phyloP scores from a whole-genome alignment of 2,888 invertebrate species.

The Nemotelus pantherinus region DNA sequence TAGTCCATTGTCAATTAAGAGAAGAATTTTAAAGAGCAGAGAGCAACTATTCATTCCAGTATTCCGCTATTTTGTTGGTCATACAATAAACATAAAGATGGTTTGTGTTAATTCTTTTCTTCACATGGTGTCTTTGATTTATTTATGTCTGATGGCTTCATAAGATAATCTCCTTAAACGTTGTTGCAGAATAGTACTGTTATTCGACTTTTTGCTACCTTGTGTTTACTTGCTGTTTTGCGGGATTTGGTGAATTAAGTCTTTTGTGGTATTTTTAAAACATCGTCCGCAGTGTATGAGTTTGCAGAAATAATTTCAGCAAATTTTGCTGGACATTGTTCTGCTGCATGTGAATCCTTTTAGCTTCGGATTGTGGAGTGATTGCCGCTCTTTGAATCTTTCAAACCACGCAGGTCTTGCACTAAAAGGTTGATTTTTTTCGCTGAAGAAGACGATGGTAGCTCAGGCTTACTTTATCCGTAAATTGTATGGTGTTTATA shows the following conservation, averaged over 20 bases:
- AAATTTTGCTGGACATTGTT: conserved; percentile 36
- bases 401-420: neutral
- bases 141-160: neutral
- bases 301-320: conserved; percentile 37
- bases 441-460: neutral
- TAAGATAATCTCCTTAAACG: neutral
- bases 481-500: no score
- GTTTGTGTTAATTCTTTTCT: neutral
- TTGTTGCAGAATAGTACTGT: neutral
- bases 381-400: conserved; percentile 46
- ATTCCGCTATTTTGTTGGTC: no score
- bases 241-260: neutral
- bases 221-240: neutral
- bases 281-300: conserved; percentile 47
- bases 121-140: neutral
- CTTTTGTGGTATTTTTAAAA: conserved; percentile 41
- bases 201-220: neutral
- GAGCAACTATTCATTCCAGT: no score
- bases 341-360: conserved; percentile 46
- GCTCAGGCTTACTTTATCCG: neutral
- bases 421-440: neutral
- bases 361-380: conserved; percentile 48
- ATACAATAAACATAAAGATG: no score
- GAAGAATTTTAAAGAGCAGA: no score
- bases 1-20: no score